Evolutionary conservation across 2,113 vertebrate species (phyloP), one percentile per base, ranked within the genome.

Genomic region (Sclerurus mexicanus): DNA sequence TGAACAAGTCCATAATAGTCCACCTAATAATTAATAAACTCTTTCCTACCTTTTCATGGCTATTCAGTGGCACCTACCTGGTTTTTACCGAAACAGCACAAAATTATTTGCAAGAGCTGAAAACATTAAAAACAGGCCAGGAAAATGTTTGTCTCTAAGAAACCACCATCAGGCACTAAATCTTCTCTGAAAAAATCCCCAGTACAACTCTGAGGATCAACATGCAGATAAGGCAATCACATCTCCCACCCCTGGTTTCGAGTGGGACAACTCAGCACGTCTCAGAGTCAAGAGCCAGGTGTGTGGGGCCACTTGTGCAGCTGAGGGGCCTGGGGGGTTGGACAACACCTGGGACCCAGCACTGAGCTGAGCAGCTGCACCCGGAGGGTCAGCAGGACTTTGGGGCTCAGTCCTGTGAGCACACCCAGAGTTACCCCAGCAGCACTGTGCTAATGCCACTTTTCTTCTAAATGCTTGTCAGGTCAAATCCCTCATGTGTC

Each of bases 241-340:
- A n/a, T 42, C 69, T 89, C 53, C 33, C 17, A 11, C 23, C 40
- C 6, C 15, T 76, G 22, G 40, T 8, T 42, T 8, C 12, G 49
- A 22, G 21, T 39, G 39, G 33, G 67, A 50, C 22, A 53, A 7
- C 37, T 49, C 31, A 7, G 58, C 2, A 2, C 25, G 53, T 53
- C 31, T 58, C 19, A 3, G 69, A 44, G 4, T 7, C n/a, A 5
- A 3, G 44, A 22, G 7, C 37, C 0, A 6, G 24, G 9, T 47
- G n/a, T 3, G n/a, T 3, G 5, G 52, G 47, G 46, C 40, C 0
- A 18, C 6, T n/a, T 4, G 59, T 39, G 75, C 60, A 44, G 0
- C 21, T 0, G 0, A 46, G 30, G 27, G 0, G 4, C 16, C 4
- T 13, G 44, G 2, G 22, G 12, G 15, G 2, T 9, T 31, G 20